A percentile compares a stretch with the other conserved stretches of the same genome.
Conservation (phyloP, 2,113 vertebrate genomes). For the Leucoraja erinaceus region DNA sequence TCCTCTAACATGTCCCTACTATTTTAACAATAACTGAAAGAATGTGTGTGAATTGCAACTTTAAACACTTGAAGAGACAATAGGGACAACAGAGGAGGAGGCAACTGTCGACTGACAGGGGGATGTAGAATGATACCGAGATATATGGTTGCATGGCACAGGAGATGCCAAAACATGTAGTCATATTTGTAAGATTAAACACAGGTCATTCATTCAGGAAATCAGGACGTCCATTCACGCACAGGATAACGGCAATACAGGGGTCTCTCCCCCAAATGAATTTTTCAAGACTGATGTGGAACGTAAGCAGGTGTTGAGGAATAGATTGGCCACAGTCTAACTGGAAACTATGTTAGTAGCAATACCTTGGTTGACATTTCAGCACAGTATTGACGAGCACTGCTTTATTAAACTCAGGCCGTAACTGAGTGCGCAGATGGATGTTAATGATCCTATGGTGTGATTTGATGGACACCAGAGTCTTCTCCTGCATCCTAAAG, state of each 20-base stretch:
- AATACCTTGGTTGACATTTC: not conserved
- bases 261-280: not conserved
- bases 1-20: not conserved
- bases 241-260: not conserved
- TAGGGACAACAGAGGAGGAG: not conserved
- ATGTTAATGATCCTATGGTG: not conserved
- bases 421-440: not conserved
- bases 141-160: not conserved
- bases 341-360: not conserved
- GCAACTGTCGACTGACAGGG: not conserved
- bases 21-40: not conserved
- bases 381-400: not conserved
- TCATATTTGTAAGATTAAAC: not conserved
- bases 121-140: not conserved
- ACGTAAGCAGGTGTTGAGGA: not conserved
- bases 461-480: not conserved
- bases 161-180: not conserved
- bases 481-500: not conserved
- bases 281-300: not conserved
- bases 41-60: not conserved
- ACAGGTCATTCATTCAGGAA: not conserved
- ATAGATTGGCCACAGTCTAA: not conserved
- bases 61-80: not conserved
- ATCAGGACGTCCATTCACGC: not conserved
- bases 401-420: not conserved